Evolutionary conservation across 2,113 vertebrate genomes (phyloP).

Genomic region (Eclectus roratus): DNA sequence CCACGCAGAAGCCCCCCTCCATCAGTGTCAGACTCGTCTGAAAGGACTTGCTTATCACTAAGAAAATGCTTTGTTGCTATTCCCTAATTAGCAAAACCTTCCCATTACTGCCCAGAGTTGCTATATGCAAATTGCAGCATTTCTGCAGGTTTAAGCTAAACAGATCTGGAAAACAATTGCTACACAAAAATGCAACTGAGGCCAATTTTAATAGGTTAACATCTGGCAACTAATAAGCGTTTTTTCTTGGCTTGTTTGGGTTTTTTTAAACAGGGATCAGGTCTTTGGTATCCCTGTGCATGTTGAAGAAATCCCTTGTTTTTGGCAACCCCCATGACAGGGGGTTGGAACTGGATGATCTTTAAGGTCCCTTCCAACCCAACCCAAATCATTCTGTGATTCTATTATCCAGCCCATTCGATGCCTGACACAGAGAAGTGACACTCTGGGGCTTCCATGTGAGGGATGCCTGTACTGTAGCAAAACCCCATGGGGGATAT

Average conservation of each 20-base stretch:
- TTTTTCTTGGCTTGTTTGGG: not conserved
- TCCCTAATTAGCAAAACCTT: not conserved
- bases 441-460: not conserved
- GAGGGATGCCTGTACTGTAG: not conserved
- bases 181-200: not conserved
- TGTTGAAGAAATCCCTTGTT: not conserved
- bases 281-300: not conserved
- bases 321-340: not conserved
- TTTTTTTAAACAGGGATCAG: not conserved
- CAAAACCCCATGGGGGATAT: not conserved
- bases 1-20: not conserved
- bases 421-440: not conserved
- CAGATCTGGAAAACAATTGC: not conserved
- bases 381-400: not conserved
- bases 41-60: not conserved
- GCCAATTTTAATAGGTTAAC: not conserved
- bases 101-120: not conserved
- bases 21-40: not conserved
- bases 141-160: slow-evolving; percentile 7
- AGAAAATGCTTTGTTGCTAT: not conserved
- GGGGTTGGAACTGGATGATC: not conserved
- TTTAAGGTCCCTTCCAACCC: not conserved
- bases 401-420: not conserved
- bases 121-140: not conserved
- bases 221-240: not conserved